Conservation (phyloP, 1,140 invertebrate species). For the Chymomyza costata region DNA sequence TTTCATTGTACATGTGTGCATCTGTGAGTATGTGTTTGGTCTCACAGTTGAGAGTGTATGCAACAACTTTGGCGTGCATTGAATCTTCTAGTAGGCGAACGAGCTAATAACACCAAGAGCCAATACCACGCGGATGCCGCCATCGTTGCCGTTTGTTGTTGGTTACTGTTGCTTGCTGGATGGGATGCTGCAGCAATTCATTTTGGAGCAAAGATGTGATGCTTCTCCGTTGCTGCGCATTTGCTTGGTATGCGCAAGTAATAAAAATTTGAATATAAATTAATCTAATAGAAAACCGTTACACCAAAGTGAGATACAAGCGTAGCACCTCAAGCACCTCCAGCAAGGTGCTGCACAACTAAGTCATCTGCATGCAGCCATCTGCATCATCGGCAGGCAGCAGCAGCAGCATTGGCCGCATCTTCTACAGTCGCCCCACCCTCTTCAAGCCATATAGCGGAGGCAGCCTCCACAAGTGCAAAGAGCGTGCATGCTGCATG, state of each 20-base stretch:
- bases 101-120: slow-evolving; percentile 60
- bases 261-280: slow-evolving; percentile 76
- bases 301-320: slow-evolving; percentile 50
- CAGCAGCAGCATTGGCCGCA: slow-evolving; percentile 5
- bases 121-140: slow-evolving; percentile 33
- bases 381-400: slow-evolving; percentile 13
- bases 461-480: slow-evolving; percentile 29
- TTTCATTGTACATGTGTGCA: slow-evolving; percentile 68
- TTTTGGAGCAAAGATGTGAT: slow-evolving; percentile 51
- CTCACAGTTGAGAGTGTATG: slow-evolving; percentile 42
- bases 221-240: neutral
- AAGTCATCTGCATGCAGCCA: slow-evolving; percentile 66
- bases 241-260: slow-evolving; percentile 62
- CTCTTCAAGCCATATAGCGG: slow-evolving; percentile 66
- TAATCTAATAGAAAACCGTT: slow-evolving; percentile 75
- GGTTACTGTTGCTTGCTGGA: neutral
- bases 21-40: too few species aligned
- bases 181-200: slow-evolving; percentile 41
- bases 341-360: slow-evolving; percentile 65
- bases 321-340: slow-evolving; percentile 38
- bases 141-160: slow-evolving; percentile 10
- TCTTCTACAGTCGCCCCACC: slow-evolving; percentile 48
- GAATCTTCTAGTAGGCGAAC: slow-evolving; percentile 75
- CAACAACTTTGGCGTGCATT: slow-evolving; percentile 64
- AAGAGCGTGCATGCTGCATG: slow-evolving; percentile 17